Evolutionary conservation across 2,888 invertebrate species (phyloP), one percentile per base, ranked within the genome.

Genomic region (Leptinotarsa tumamoca): DNA sequence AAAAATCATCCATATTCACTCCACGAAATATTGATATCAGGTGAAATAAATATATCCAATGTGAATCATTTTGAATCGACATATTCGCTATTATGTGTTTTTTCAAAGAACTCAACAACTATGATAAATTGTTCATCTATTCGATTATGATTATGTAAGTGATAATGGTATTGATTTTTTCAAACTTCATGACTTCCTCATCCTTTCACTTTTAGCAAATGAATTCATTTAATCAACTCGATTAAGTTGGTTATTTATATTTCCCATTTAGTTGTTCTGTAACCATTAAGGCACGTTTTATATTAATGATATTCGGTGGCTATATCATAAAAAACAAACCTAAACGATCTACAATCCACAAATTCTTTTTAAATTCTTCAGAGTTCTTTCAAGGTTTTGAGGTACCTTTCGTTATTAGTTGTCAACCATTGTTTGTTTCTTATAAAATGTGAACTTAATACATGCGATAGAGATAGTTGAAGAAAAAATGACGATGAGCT

Each of bases 101-200:
- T 23, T 58, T 21, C 17, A 14, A 58, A 58, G 27, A 58, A 58
- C 58, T 27, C 15, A 58, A 14, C 23, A 18, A 58, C 58, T 21
- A 27, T 23, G 4, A 23, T 58, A 23, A 23, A 23, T 58, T 58
- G 58, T 58, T 14, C 13, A 58, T 23, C 10, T 58, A 4, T 23
- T 58, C 58, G 17, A 58, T 58, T 58, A 58, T 58, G 58, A 58
- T 58, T 58, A 58, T 58, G 14, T 58, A 58, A 58, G 58, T 58
- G 58, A 58, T 23, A 58, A 58, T 58, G 14, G 14, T 58, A 58
- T 58, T 58, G 21, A 58, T 58, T 58, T 58, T 58, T 58, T 21
- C 15, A 58, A 58, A 58, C 58, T 58, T 58, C 58, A 58, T 58
- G 58, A 58, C 58, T 58, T 58, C 58, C 58, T 58, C 58, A 58